Evolutionary conservation across 2,888 invertebrate species (phyloP).

Genomic region (Elegia similella): DNA sequence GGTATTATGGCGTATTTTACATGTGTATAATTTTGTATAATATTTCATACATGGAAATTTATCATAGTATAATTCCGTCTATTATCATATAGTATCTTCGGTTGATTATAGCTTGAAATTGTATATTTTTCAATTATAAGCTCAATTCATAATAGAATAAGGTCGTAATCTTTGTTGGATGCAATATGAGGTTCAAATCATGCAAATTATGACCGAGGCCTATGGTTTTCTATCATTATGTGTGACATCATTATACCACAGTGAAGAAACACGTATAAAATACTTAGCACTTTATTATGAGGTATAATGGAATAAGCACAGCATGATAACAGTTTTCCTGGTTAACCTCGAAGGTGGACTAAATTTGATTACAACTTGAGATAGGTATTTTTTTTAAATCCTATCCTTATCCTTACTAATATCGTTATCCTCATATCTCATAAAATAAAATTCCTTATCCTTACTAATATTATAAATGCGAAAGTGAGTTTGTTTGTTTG

Average conservation of each 20-base stretch:
- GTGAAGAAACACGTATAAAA: background rate
- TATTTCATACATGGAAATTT: background rate
- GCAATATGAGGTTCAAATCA: background rate
- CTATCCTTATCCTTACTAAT: too few species aligned
- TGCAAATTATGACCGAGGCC: background rate
- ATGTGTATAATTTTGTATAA: conserved; percentile 6
- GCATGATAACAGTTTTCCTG: too few species aligned
- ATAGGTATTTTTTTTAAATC: too few species aligned
- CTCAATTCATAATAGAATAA: background rate
- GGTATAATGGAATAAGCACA: too few species aligned
- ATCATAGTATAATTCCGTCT: background rate
- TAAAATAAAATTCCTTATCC: too few species aligned
- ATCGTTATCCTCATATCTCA: too few species aligned
- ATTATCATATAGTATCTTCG: background rate
- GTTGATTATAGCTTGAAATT: background rate
- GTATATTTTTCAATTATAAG: background rate
- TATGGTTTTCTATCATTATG: background rate
- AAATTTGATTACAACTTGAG: too few species aligned
- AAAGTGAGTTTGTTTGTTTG: too few species aligned
- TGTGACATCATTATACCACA: background rate
- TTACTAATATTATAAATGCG: too few species aligned
- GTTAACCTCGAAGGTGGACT: too few species aligned
- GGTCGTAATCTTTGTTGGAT: background rate
- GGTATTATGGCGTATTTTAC: conserved; percentile 1
- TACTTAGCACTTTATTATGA: background rate